phyloP scores from a whole-genome alignment of 2,888 invertebrate species.

The Cantharis flavilabris region DNA sequence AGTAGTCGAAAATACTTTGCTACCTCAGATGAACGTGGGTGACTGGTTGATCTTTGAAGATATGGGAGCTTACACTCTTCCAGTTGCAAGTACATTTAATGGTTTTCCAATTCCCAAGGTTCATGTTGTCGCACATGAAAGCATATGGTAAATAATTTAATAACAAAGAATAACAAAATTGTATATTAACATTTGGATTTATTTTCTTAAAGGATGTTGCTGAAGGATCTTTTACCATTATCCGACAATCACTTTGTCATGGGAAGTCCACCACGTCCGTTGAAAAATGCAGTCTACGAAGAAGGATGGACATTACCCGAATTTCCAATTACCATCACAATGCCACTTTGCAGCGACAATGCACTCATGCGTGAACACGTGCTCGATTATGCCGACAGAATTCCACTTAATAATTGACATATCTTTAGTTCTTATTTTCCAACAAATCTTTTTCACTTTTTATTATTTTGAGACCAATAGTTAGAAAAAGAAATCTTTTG shows the following conservation, averaged over 20 bases:
- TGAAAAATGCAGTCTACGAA: constrained; percentile 54
- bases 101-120: constrained; percentile 84
- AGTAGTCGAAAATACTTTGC: constrained; percentile 65
- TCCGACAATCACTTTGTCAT: constrained; percentile 63
- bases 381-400: constrained; percentile 43
- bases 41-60: constrained; percentile 90
- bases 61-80: constrained; percentile 98
- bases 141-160: constrained; percentile 61
- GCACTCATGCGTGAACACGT: constrained; percentile 42
- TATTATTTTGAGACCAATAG: constrained; percentile 28
- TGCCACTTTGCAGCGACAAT: constrained; percentile 36
- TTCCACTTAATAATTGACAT: constrained; percentile 31
- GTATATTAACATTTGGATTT: constrained; percentile 18
- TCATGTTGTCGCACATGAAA: constrained; percentile 64
- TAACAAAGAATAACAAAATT: neutral
- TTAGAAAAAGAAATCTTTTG: constrained; percentile 12
- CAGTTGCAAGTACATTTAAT: constrained; percentile 92
- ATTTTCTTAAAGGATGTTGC: constrained; percentile 54
- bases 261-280: constrained; percentile 53
- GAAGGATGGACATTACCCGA: constrained; percentile 40
- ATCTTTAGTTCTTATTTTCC: constrained; percentile 2
- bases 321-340: constrained; percentile 45
- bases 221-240: constrained; percentile 65
- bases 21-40: constrained; percentile 79
- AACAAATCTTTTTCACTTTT: neutral